Conservation (phyloP, 2,888 invertebrate genomes). For the Synanthedon myopaeformis region DNA sequence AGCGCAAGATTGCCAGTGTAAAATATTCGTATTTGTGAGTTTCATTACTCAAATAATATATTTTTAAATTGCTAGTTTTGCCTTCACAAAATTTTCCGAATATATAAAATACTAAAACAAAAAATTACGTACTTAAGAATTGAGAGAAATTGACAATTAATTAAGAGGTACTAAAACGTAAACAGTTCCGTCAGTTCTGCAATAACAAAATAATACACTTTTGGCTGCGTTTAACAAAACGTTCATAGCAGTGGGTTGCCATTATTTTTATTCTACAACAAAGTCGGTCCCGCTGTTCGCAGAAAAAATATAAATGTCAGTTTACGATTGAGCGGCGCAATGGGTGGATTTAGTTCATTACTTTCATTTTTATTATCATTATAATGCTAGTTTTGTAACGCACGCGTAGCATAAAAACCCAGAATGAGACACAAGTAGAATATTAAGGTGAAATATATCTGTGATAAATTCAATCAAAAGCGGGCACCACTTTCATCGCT, state of each 20-base stretch:
- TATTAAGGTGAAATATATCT: constrained; percentile 28
- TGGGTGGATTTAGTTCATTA: constrained; percentile 22
- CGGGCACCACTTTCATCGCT: constrained; percentile 23
- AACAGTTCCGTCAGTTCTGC: too few species aligned
- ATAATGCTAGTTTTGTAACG: constrained; percentile 30
- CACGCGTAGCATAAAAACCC: constrained; percentile 29
- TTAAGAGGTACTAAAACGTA: too few species aligned
- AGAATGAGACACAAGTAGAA: constrained; percentile 52
- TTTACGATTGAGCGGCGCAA: constrained; percentile 22
- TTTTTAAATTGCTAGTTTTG: too few species aligned
- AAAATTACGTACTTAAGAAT: too few species aligned
- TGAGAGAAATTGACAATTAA: too few species aligned
- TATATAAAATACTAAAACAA: too few species aligned
- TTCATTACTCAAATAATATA: too few species aligned
- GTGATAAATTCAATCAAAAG: constrained; percentile 27
- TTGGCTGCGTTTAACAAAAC: constrained; percentile 12
- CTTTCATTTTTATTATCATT: constrained; percentile 12
- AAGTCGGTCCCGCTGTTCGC: constrained; percentile 7
- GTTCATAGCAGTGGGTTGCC: constrained; percentile 7
- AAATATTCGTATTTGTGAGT: background rate
- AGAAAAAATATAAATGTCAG: constrained; percentile 16
- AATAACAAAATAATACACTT: too few species aligned
- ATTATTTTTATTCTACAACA: constrained; percentile 1
- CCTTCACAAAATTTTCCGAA: too few species aligned
- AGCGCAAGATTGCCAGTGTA: background rate